A percentile compares a stretch with the other conserved stretches of the same genome.
Conservation (phyloP, 2,888 invertebrate genomes). For the Xestia sexstrigata region DNA sequence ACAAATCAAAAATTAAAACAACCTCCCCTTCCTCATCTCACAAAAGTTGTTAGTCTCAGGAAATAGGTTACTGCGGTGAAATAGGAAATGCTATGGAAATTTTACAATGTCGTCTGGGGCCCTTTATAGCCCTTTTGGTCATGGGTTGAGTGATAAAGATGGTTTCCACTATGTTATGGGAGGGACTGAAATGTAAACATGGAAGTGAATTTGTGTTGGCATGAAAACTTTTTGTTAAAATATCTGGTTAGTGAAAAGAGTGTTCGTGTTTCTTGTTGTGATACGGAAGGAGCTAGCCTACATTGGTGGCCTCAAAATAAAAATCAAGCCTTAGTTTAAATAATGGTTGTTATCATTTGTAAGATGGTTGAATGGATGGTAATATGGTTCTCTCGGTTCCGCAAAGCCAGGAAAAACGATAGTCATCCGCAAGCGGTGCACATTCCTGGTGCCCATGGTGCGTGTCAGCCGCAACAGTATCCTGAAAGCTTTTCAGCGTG, state of each 20-base stretch:
- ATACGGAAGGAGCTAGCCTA: background rate
- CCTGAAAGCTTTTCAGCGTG: no score
- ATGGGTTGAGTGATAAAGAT: conserved; percentile 60
- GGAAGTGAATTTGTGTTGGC: conserved; percentile 17
- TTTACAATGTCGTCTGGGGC: conserved; percentile 54
- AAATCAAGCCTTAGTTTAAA: background rate
- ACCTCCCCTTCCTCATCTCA: background rate
- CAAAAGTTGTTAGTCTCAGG: conserved; percentile 27
- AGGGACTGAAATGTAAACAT: conserved; percentile 42
- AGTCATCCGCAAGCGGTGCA: no score
- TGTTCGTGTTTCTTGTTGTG: background rate
- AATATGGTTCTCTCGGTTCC: background rate
- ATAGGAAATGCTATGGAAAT: conserved; percentile 54
- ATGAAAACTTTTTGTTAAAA: conserved; percentile 21
- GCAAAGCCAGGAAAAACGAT: background rate
- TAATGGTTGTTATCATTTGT: background rate
- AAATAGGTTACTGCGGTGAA: conserved; percentile 50
- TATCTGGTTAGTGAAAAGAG: background rate
- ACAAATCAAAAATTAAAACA: conserved; percentile 23
- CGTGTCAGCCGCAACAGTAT: no score
- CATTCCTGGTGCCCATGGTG: no score
- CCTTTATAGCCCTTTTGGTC: conserved; percentile 62
- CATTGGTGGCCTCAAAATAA: background rate
- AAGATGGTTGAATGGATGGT: no score
- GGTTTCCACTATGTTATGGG: conserved; percentile 42